phyloP scores from a whole-genome alignment of 64 coral and sea anemone species.

The Hydrozoanthus tunicans region DNA sequence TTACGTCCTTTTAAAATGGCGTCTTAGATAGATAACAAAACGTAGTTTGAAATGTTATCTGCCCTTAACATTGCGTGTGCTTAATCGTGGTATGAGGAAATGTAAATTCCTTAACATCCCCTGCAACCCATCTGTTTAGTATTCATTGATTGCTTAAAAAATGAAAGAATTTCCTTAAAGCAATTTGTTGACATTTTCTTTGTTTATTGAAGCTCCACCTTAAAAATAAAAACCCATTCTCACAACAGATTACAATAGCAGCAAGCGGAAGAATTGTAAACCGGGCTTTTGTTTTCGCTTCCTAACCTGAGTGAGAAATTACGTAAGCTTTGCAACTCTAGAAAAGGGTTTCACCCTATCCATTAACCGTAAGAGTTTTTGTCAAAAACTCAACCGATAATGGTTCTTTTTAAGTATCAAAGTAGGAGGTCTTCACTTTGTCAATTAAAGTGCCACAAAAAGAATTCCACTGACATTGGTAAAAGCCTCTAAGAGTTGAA shows the following conservation, averaged over 20 bases:
- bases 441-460: neutral
- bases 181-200: conserved; percentile 8
- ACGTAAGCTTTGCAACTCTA: neutral
- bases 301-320: neutral
- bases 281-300: neutral
- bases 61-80: neutral
- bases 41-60: neutral
- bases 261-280: neutral
- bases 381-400: neutral
- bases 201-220: neutral
- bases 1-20: neutral
- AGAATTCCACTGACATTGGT: neutral
- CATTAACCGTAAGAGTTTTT: neutral
- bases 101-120: conserved; percentile 8
- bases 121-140: neutral
- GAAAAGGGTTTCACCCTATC: neutral
- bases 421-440: neutral
- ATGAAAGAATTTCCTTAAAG: neutral
- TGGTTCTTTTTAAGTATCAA: neutral
- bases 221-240: neutral
- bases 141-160: neutral
- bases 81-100: neutral
- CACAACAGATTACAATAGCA: neutral
- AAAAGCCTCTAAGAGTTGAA: neutral
- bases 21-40: neutral